A percentile compares a stretch with the other conserved stretches of the same genome.
phyloP scores from a whole-genome alignment of 2,888 invertebrate genomes.

The Hirtodrosophila trivittata region DNA sequence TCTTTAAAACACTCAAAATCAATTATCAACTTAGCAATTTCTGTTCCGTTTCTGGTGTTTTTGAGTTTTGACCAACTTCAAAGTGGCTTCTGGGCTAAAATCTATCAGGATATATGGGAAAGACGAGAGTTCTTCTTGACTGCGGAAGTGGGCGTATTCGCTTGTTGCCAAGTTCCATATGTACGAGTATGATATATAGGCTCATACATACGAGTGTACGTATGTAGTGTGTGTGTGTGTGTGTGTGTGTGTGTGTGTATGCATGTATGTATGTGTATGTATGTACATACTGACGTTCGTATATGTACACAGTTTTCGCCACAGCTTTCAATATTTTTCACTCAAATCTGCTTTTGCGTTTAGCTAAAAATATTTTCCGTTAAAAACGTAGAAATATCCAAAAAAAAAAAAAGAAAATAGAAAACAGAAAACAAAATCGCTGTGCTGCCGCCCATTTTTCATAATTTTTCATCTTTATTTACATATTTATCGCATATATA shows the following conservation, averaged over 20 bases:
- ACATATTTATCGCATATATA: slow-evolving; percentile 37
- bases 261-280: slow-evolving; percentile 3
- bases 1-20: slow-evolving; percentile 6
- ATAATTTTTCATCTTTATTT: slow-evolving; percentile 74
- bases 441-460: slow-evolving; percentile 66
- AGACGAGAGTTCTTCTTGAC: slow-evolving; percentile 15
- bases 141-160: slow-evolving; percentile 67
- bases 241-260: background rate
- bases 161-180: slow-evolving; percentile 66
- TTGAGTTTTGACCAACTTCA: slow-evolving; percentile 2
- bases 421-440: slow-evolving; percentile 12
- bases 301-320: slow-evolving; percentile 48
- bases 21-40: slow-evolving; percentile 5
- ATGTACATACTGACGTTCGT: background rate
- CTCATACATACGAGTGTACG: slow-evolving; percentile 7
- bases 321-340: slow-evolving; percentile 72
- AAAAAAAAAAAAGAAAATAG: slow-evolving; percentile 28
- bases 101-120: slow-evolving; percentile 25
- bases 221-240: slow-evolving; percentile 6
- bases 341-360: slow-evolving; percentile 42
- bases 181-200: slow-evolving; percentile 6
- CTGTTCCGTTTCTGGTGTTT: background rate
- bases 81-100: slow-evolving; percentile 2
- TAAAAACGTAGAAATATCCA: slow-evolving; percentile 49
- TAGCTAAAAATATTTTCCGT: slow-evolving; percentile 72